A percentile compares a stretch with the other conserved stretches of the same genome.
Conservation (phyloP, 2,888 invertebrate species). For the Megaustenia siamemsis region DNA sequence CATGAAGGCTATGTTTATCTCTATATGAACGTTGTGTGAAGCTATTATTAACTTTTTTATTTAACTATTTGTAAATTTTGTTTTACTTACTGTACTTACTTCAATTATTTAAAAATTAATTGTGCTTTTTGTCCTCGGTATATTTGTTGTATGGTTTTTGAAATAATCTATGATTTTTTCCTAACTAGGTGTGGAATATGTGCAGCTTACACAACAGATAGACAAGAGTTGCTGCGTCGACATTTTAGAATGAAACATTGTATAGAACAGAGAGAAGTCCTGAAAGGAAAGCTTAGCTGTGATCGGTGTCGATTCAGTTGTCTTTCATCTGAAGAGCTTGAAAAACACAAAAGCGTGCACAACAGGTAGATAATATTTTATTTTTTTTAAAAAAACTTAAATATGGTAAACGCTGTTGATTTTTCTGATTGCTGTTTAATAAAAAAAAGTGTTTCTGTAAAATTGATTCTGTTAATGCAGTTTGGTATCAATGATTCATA, state of each 20-base stretch:
- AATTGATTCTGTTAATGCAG: not conserved
- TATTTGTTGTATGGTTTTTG: too few relatives aligned
- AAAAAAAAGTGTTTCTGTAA: too few relatives aligned
- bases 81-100: too few relatives aligned
- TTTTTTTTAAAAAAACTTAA: not conserved
- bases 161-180: too few relatives aligned
- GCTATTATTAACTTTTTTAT: too few relatives aligned
- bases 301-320: conserved; percentile 37
- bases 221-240: conserved; percentile 38
- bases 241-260: conserved; percentile 56
- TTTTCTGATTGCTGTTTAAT: too few relatives aligned
- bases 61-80: too few relatives aligned
- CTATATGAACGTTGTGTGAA: too few relatives aligned
- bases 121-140: too few relatives aligned
- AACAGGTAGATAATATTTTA: conserved; percentile 14
- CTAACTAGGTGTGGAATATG: conserved; percentile 43
- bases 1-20: too few relatives aligned
- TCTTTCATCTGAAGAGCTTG: conserved; percentile 19
- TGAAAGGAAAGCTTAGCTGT: conserved; percentile 29
- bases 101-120: too few relatives aligned
- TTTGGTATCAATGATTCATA: not conserved
- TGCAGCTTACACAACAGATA: conserved; percentile 54
- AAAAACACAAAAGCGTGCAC: conserved; percentile 38
- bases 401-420: not conserved
- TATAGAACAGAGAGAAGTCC: conserved; percentile 6